Evolutionary conservation across 2,888 invertebrate species (phyloP).

Genomic region (Pristionchus exspectatus): DNA sequence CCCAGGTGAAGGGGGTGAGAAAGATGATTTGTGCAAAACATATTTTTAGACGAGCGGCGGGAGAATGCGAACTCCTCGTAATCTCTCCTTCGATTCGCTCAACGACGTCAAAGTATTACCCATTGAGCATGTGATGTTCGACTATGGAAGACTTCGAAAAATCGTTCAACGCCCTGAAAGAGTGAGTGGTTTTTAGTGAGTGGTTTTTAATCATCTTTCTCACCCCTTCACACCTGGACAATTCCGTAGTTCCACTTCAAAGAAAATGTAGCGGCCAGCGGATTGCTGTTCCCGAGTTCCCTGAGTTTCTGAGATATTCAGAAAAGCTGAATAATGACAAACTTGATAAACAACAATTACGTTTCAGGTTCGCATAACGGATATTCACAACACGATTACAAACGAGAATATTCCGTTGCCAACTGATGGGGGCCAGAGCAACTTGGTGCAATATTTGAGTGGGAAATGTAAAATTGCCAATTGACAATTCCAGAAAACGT

Average conservation of each 20-base stretch:
- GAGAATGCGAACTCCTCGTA: background rate
- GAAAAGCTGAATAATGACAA: background rate
- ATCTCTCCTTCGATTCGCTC: background rate
- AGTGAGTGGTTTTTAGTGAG: too few species aligned
- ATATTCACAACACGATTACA: slow-evolving; percentile 14
- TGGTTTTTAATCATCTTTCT: too few species aligned
- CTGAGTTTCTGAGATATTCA: too few species aligned
- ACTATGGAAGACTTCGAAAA: background rate
- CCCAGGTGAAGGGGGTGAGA: background rate
- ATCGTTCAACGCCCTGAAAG: background rate
- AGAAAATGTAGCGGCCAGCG: too few species aligned
- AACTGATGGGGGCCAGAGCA: too few species aligned
- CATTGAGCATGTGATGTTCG: background rate
- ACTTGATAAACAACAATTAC: background rate
- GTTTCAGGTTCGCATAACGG: slow-evolving; percentile 5
- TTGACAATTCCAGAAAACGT: too few species aligned
- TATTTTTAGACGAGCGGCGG: background rate
- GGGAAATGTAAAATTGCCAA: too few species aligned
- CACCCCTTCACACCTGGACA: too few species aligned
- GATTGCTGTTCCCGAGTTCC: too few species aligned
- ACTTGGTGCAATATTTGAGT: too few species aligned
- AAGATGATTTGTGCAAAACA: too few species aligned
- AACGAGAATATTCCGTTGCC: background rate
- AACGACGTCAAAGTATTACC: background rate
- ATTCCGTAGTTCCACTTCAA: too few species aligned